phyloP scores from a whole-genome alignment of 2,113 vertebrate genomes.

The Syngnathus typhle region DNA sequence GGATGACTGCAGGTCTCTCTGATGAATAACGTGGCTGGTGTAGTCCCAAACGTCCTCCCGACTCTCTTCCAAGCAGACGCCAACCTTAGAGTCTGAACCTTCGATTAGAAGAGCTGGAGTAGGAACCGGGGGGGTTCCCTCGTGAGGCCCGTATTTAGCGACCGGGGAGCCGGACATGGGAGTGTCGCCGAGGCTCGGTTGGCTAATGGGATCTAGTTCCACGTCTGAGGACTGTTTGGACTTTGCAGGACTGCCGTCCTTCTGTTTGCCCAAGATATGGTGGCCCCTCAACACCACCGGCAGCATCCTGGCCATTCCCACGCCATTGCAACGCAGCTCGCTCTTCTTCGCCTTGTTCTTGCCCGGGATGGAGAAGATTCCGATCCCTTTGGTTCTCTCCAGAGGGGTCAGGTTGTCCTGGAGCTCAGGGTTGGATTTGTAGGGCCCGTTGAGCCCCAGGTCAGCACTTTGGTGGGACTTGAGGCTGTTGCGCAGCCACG shows the following conservation, averaged over 20 bases:
- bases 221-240: constrained; percentile 43
- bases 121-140: constrained; percentile 32
- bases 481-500: constrained; percentile 63
- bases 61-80: constrained; percentile 36
- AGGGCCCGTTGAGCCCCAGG: constrained; percentile 51
- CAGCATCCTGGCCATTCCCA: constrained; percentile 50
- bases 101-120: constrained; percentile 37
- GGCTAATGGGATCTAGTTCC: constrained; percentile 22
- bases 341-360: constrained; percentile 46
- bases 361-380: constrained; percentile 57
- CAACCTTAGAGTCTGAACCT: constrained; percentile 45
- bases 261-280: constrained; percentile 47
- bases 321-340: constrained; percentile 50
- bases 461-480: constrained; percentile 52
- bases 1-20: constrained; percentile 50
- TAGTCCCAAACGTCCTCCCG: constrained; percentile 54
- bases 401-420: constrained; percentile 39
- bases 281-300: constrained; percentile 57
- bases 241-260: constrained; percentile 44
- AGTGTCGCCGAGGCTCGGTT: constrained; percentile 11
- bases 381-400: constrained; percentile 53
- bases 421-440: constrained; percentile 42
- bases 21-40: constrained; percentile 33
- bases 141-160: constrained; percentile 51
- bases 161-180: constrained; percentile 33